Conservation (phyloP, 2,888 invertebrate genomes). For the Phaedon cochleariae region DNA sequence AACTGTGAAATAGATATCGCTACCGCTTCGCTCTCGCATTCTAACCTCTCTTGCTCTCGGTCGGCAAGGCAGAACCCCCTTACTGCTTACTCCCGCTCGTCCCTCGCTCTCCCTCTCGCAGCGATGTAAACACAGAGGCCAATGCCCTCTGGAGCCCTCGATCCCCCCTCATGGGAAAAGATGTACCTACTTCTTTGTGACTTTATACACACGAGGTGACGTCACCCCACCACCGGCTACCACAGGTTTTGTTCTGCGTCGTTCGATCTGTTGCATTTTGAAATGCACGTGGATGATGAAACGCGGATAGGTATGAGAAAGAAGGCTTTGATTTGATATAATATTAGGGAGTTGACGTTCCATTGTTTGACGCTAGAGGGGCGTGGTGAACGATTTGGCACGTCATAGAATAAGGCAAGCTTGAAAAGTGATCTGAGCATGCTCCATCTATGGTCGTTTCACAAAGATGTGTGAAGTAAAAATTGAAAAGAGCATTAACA, state of each 20-base stretch:
- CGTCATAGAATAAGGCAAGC: too few relatives aligned
- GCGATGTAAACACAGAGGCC: constrained; percentile 61
- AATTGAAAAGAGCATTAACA: too few relatives aligned
- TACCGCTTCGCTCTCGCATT: neutral
- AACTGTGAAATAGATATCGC: constrained; percentile 1
- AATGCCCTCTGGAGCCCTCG: constrained; percentile 49
- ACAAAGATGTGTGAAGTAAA: too few relatives aligned
- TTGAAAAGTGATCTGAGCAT: too few relatives aligned
- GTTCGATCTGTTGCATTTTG: neutral
- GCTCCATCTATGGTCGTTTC: too few relatives aligned
- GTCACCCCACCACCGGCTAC: neutral
- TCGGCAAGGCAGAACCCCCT: neutral
- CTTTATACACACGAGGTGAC: neutral
- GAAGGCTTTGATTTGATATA: too few relatives aligned
- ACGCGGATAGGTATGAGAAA: too few relatives aligned
- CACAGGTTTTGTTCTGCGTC: neutral
- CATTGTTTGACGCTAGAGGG: too few relatives aligned
- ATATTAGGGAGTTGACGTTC: too few relatives aligned
- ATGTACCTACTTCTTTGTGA: neutral
- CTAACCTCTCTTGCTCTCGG: neutral
- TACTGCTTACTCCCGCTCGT: constrained; percentile 12
- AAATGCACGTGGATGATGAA: too few relatives aligned
- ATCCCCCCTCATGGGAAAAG: neutral
- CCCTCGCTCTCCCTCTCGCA: constrained; percentile 51
- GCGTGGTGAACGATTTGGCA: too few relatives aligned